These are phyloP conservation scores for Limosa lapponica DNA, from an alignment of 2,797 vertebrate species.

Conservation along the genomic window DNA sequence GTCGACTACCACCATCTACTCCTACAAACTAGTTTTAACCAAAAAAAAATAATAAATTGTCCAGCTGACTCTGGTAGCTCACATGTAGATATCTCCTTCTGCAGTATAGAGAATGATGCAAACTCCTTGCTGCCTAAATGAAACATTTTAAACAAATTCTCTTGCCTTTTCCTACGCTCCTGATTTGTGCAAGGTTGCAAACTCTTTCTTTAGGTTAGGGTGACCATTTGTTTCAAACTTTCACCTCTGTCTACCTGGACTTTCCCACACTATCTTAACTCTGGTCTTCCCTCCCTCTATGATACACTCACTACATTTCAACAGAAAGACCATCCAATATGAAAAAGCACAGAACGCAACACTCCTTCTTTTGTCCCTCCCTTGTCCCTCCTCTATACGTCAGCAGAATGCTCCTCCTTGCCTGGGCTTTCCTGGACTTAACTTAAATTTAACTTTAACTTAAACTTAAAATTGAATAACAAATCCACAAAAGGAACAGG, in stretches of 20 bases:
- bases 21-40: background rate
- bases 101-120: background rate
- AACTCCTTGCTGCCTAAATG: background rate
- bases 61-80: background rate
- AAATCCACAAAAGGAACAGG: background rate
- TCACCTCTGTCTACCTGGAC: background rate
- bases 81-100: background rate
- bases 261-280: background rate
- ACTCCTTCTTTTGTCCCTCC: background rate
- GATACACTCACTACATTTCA: background rate
- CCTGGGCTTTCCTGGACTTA: background rate
- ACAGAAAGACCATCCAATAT: background rate
- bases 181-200: background rate
- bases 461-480: background rate
- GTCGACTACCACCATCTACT: background rate
- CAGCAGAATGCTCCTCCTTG: background rate
- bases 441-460: too few species aligned
- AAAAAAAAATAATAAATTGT: background rate
- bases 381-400: background rate
- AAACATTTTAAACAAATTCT: background rate
- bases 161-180: background rate
- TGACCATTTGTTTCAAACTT: background rate
- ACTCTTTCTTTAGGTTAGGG: background rate
- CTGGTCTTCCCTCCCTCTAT: background rate
- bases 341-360: background rate